phyloP scores from a whole-genome alignment of 2,113 vertebrate genomes.

The Clarias magur region DNA sequence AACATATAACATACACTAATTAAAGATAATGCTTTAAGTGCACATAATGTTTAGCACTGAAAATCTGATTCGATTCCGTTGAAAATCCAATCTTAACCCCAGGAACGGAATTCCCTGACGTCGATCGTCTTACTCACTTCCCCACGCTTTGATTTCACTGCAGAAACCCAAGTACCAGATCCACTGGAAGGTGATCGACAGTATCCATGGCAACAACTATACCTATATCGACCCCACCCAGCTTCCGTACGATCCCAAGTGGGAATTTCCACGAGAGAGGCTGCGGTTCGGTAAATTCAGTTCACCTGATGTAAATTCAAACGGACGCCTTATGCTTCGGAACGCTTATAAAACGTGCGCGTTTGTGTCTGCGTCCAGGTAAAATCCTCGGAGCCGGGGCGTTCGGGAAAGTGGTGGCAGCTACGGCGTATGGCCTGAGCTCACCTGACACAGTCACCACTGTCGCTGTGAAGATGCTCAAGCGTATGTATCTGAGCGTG shows the following conservation, averaged over 20 bases:
- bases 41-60: conserved; percentile 3
- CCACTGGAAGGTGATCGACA: conserved; percentile 98
- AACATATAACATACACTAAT: neutral
- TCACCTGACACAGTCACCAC: conserved; percentile 85
- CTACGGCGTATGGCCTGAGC: conserved; percentile 90
- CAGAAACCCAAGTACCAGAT: conserved; percentile 98
- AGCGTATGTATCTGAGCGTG: conserved; percentile 78
- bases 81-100: neutral
- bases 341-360: neutral
- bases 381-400: conserved; percentile 94
- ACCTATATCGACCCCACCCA: conserved; percentile 97
- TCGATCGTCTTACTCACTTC: neutral
- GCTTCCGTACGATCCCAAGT: conserved; percentile 93
- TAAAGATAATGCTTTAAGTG: conserved; percentile 20
- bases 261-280: conserved; percentile 97
- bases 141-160: neutral
- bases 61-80: neutral
- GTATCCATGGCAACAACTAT: conserved; percentile 96
- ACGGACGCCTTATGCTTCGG: neutral
- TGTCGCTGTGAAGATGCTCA: conserved; percentile 98
- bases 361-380: conserved; percentile 70
- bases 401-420: conserved; percentile 95
- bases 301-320: too few species aligned
- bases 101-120: conserved; percentile 1
- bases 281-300: conserved; percentile 88